Conservation (phyloP, 1,140 invertebrate species). For the Temnothorax nylanderi region DNA sequence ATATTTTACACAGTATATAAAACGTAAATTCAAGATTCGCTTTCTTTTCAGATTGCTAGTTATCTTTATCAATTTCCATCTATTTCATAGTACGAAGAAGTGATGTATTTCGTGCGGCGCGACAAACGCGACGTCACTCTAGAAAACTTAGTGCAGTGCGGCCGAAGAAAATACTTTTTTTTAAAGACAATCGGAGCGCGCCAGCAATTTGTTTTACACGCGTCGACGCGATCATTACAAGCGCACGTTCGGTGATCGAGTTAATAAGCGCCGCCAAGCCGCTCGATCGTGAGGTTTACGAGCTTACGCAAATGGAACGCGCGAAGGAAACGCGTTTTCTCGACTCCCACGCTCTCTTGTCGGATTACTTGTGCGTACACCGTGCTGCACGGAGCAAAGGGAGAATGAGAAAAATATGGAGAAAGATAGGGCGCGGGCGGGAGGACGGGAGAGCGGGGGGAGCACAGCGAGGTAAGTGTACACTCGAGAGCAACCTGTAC, state of each 20-base stretch:
- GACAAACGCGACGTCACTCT: background rate
- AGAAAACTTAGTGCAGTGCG: background rate
- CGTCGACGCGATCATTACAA: constrained; percentile 46
- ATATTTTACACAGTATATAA: background rate
- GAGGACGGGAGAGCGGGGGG: background rate
- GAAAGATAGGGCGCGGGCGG: background rate
- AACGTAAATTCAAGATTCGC: background rate
- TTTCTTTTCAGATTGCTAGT: background rate
- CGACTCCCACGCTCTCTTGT: constrained; percentile 66
- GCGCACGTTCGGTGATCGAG: constrained; percentile 21
- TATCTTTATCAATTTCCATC: background rate
- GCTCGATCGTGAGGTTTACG: constrained; percentile 42
- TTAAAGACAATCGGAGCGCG: background rate
- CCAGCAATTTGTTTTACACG: constrained; percentile 45
- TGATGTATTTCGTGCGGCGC: background rate
- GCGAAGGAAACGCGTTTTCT: constrained; percentile 63
- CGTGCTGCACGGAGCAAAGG: background rate
- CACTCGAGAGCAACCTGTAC: constrained; percentile 58
- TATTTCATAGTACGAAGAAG: background rate
- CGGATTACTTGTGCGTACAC: constrained; percentile 29
- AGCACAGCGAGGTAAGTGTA: constrained; percentile 36
- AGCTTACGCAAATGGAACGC: constrained; percentile 62
- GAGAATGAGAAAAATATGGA: constrained; percentile 8
- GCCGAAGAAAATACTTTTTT: background rate
- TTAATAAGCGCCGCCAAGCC: constrained; percentile 55